These are phyloP conservation scores for Sinosuthora webbiana DNA, from an alignment of 2,113 vertebrate genomes.

Conservation along the genomic window DNA sequence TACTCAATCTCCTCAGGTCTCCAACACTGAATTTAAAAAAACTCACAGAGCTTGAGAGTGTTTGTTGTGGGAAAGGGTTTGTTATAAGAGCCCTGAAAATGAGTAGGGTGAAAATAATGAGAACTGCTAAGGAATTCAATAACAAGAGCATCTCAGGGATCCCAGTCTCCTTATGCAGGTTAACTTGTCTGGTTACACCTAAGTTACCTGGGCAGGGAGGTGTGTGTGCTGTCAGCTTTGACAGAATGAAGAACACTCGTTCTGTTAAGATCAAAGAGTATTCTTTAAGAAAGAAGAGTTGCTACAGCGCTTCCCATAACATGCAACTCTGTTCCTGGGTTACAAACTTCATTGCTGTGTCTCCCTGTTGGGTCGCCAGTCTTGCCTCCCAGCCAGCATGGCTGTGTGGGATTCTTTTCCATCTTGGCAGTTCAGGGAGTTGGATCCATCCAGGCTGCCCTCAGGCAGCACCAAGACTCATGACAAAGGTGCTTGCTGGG, in stretches of 20 bases:
- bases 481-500: not conserved
- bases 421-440: accelerated
- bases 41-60: not conserved
- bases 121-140: not conserved
- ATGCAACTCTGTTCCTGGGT: not conserved
- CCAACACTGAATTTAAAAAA: not conserved
- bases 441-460: not conserved
- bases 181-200: not conserved
- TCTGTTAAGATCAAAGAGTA: not conserved
- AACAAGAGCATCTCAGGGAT: not conserved
- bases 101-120: not conserved
- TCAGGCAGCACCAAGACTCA: not conserved
- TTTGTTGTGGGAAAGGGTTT: not conserved
- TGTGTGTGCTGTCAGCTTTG: not conserved
- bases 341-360: not conserved
- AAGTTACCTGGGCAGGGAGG: not conserved
- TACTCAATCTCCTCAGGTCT: not conserved
- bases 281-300: not conserved
- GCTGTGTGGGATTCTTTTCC: not conserved
- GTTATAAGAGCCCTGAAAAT: not conserved
- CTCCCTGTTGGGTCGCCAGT: accelerated
- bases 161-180: not conserved
- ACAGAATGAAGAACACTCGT: not conserved
- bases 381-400: not conserved
- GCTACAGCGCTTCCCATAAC: not conserved